phyloP scores from a whole-genome alignment of 1,140 invertebrate genomes.

The Xylocopa sonorina region DNA sequence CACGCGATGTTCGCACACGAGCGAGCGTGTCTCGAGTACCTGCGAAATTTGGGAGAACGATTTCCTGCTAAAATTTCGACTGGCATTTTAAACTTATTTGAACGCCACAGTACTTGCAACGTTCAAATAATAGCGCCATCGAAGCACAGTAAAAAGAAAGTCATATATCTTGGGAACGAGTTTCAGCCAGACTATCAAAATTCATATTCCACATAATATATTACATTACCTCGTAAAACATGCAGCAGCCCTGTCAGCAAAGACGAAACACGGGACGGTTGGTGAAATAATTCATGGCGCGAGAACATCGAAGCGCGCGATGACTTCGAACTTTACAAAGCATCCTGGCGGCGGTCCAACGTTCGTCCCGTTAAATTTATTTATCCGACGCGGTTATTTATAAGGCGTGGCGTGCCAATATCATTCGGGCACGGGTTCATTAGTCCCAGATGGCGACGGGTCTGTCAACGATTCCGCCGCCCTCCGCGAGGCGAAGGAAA shows the following conservation, averaged over 20 bases:
- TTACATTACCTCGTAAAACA: too few relatives aligned
- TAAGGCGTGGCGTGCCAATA: background rate
- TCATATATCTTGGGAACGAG: too few relatives aligned
- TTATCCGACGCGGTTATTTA: constrained; percentile 5
- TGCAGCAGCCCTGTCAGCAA: background rate
- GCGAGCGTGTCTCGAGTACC: too few relatives aligned
- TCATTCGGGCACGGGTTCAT: background rate
- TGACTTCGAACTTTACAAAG: constrained; percentile 30
- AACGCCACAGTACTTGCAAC: too few relatives aligned
- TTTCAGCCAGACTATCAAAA: too few relatives aligned
- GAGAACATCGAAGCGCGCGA: background rate
- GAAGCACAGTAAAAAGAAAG: too few relatives aligned
- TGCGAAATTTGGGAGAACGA: too few relatives aligned
- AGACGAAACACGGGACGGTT: background rate
- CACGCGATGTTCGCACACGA: background rate
- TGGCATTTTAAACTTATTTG: too few relatives aligned
- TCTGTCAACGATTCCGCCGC: background rate
- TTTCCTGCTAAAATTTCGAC: too few relatives aligned
- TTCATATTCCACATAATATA: too few relatives aligned
- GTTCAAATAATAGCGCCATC: too few relatives aligned
- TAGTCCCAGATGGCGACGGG: background rate
- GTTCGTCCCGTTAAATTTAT: constrained; percentile 19
- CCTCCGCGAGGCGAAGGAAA: background rate
- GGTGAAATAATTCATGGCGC: background rate
- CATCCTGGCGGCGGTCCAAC: constrained; percentile 15